Conservation (phyloP, 2,888 invertebrate species). For the Eledona agricola region DNA sequence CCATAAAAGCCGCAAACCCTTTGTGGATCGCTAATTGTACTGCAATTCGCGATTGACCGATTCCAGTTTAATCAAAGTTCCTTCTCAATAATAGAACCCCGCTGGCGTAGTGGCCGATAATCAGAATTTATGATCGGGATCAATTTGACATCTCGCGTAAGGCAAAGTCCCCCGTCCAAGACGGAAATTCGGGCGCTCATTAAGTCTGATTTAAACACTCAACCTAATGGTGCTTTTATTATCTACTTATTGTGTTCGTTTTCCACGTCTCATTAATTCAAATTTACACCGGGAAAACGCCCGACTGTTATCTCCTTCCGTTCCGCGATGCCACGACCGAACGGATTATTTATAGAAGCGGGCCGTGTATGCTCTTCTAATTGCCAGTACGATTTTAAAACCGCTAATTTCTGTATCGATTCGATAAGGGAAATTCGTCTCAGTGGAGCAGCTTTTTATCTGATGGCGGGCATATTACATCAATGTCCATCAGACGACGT, state of each 20-base stretch:
- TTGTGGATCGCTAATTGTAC: constrained; percentile 17
- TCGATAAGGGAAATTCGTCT: constrained; percentile 1
- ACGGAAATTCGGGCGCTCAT: no score
- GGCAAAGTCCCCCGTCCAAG: no score
- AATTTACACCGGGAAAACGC: constrained; percentile 28
- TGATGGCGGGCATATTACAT: constrained; percentile 14
- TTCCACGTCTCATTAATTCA: constrained; percentile 31
- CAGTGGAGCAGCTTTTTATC: constrained; percentile 3
- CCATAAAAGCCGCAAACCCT: constrained; percentile 3
- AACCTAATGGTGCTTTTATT: constrained; percentile 28
- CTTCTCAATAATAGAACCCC: constrained; percentile 20
- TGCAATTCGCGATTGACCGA: constrained; percentile 23
- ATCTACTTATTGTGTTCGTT: constrained; percentile 32
- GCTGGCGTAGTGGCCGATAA: constrained; percentile 26
- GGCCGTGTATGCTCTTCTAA: neutral
- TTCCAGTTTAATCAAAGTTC: constrained; percentile 25
- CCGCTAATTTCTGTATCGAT: constrained; percentile 7
- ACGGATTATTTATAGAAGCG: constrained; percentile 14
- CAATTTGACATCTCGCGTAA: constrained; percentile 21
- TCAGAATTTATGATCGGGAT: constrained; percentile 26
- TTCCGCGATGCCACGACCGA: constrained; percentile 14
- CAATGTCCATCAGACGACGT: constrained; percentile 12
- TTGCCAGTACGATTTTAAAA: no score
- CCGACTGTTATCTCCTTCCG: constrained; percentile 28
- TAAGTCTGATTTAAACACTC: constrained; percentile 29